Percentiles rank a stretch among this genome's conserved stretches.
phyloP scores from a whole-genome alignment of 2,888 invertebrate genomes.

The Elmis aenea region DNA sequence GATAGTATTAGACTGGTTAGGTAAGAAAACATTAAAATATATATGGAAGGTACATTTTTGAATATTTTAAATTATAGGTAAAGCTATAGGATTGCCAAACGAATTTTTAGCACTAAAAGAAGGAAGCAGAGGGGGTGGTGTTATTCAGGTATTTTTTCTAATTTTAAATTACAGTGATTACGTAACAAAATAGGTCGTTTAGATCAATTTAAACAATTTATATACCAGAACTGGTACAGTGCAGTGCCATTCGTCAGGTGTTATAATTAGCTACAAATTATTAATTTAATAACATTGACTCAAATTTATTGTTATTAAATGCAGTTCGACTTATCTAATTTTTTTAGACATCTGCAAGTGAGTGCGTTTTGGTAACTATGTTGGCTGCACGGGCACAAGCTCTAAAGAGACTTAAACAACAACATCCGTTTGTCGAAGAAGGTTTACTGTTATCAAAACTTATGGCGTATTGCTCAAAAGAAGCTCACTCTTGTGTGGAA shows the following conservation, averaged over 20 bases:
- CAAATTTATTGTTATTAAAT: too few relatives aligned
- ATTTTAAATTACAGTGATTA: not conserved
- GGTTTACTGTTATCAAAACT: slow-evolving; percentile 84
- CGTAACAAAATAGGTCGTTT: too few relatives aligned
- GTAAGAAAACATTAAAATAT: slow-evolving; percentile 19
- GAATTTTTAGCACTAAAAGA: slow-evolving; percentile 79
- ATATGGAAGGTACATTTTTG: not conserved
- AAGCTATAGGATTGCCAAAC: slow-evolving; percentile 87
- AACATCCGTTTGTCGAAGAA: slow-evolving; percentile 83
- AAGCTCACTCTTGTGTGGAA: slow-evolving; percentile 89
- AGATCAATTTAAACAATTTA: too few relatives aligned
- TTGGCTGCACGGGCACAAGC: slow-evolving; percentile 88
- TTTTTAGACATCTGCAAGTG: slow-evolving; percentile 90
- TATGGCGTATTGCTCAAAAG: slow-evolving; percentile 88
- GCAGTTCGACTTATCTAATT: too few relatives aligned
- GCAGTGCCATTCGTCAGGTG: too few relatives aligned
- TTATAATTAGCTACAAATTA: too few relatives aligned
- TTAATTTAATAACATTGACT: too few relatives aligned
- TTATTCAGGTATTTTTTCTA: slow-evolving; percentile 70
- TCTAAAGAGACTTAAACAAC: slow-evolving; percentile 76
- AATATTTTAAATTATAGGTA: slow-evolving; percentile 51
- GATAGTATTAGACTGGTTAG: slow-evolving; percentile 90
- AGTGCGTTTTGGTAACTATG: slow-evolving; percentile 89
- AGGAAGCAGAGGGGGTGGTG: slow-evolving; percentile 88
- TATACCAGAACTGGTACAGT: too few relatives aligned